Base-by-base conservation (phyloP, 2,113 vertebrate genomes). In the Entomyzon cyanotis region DNA sequence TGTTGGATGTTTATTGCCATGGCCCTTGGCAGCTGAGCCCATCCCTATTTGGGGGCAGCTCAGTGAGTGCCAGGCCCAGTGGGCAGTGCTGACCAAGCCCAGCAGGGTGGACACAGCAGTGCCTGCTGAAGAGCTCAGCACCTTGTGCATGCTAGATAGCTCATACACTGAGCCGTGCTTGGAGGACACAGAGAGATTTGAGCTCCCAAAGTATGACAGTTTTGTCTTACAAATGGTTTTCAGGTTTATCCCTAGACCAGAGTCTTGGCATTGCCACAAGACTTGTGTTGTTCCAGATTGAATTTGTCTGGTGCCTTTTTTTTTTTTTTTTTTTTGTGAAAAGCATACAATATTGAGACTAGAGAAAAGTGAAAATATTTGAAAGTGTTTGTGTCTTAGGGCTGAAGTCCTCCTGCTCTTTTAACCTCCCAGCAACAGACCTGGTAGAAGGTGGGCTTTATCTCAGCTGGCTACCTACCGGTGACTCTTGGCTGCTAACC, bases 91-190 rank as follows among this genome's bases (percentile, higher is more conserved):
- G 42, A 4, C 39, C 23, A 6, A 39, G 35, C 35, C 39, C 1
- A 7, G 28, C 56, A 30, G 18, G 31, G 4, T 16, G 46, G 82
- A 5, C 1, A 0, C 2, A 19, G 31, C 44, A 50, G 63, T 39
- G 44, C 2, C 5, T n/a, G 64, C 64, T 64, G 49, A 22, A 47
- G 58, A 14, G 37, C 31, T 7, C 13, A 68, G 47, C 16, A 9
- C 22, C 37, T 89, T 25, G 0, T 7, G 5, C n/a, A 1, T 6
- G 7, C 37, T 52, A 15, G 24, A 3, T 41, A 27, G 27, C n/a
- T 35, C 59, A 33, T 0, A 21, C 30, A 20, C 27, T 69, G 28
- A 28, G 10, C 69, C 58, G 6, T 28, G 8, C 25, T 19, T 60
- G 41, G 16, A 33, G 13, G 4, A 10, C 10, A 25, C 52, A n/a